phyloP scores from a whole-genome alignment of 1,140 invertebrate genomes.

The Habropoda laboriosa region DNA sequence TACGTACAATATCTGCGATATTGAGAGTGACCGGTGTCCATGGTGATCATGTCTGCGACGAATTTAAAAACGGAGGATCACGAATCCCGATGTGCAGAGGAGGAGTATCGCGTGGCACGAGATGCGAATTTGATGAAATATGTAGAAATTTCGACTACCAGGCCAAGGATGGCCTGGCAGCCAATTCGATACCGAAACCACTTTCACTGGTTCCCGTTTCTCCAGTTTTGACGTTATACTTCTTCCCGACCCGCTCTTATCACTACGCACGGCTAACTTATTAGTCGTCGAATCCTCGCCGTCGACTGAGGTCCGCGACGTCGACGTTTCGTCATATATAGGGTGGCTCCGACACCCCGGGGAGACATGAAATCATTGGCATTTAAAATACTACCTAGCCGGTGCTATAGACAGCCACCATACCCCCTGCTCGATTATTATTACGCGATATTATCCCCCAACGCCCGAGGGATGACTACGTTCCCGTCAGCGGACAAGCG shows the following conservation, averaged over 20 bases:
- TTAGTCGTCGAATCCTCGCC: constrained; percentile 46
- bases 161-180: constrained; percentile 8
- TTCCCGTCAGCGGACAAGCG: background rate
- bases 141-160: background rate
- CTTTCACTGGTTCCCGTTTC: constrained; percentile 66
- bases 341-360: constrained; percentile 62
- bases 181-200: constrained; percentile 56
- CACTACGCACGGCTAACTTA: background rate
- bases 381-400: constrained; percentile 78
- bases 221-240: constrained; percentile 15
- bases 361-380: constrained; percentile 80
- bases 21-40: constrained; percentile 71
- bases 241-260: constrained; percentile 37
- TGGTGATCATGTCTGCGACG: constrained; percentile 74
- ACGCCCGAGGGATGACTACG: constrained; percentile 26
- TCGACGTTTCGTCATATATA: constrained; percentile 69
- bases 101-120: background rate
- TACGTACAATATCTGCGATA: constrained; percentile 76
- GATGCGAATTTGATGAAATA: background rate
- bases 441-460: constrained; percentile 68
- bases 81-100: background rate
- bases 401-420: constrained; percentile 50
- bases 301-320: constrained; percentile 66
- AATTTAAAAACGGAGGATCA: background rate
- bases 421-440: constrained; percentile 64